These are phyloP conservation scores for Zygothrica quintamaculata DNA, from an alignment of 2,888 invertebrate genomes.

Conservation along the genomic window DNA sequence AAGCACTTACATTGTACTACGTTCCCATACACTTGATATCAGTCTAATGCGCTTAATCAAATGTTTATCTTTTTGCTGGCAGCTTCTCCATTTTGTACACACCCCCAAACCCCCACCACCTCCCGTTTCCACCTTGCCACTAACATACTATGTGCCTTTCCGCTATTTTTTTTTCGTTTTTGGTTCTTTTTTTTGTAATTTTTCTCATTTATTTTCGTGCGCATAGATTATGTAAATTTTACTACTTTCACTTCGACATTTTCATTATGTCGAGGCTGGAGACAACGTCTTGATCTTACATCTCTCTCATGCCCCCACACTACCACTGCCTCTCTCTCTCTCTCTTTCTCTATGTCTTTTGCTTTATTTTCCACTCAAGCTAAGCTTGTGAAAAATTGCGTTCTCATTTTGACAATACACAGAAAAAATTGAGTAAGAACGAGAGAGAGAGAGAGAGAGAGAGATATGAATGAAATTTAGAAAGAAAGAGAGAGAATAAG, in stretches of 20 bases:
- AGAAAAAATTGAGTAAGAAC: no score
- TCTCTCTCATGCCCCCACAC: neutral
- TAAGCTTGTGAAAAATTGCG: conserved; percentile 69
- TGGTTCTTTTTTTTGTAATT: conserved; percentile 53
- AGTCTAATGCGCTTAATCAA: conserved; percentile 74
- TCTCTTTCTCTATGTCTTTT: neutral
- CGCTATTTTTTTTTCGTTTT: conserved; percentile 21
- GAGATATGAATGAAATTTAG: no score
- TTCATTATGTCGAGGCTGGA: conserved; percentile 69
- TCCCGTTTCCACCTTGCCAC: conserved; percentile 1
- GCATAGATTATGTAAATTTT: conserved; percentile 80
- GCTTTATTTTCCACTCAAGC: neutral
- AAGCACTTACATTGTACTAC: conserved; percentile 4
- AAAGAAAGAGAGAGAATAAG: no score
- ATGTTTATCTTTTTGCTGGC: conserved; percentile 71
- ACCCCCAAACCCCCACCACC: neutral
- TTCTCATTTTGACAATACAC: conserved; percentile 63
- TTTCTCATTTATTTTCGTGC: conserved; percentile 79
- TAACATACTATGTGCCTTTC: no score
- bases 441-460: no score
- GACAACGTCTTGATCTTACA: conserved; percentile 34
- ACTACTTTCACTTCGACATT: conserved; percentile 81
- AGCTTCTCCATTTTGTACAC: conserved; percentile 13
- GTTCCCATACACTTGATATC: conserved; percentile 28
- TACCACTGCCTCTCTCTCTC: neutral